These are phyloP conservation scores for Drosophila sordidula DNA, from an alignment of 2,888 invertebrate genomes.

Conservation along the genomic window DNA sequence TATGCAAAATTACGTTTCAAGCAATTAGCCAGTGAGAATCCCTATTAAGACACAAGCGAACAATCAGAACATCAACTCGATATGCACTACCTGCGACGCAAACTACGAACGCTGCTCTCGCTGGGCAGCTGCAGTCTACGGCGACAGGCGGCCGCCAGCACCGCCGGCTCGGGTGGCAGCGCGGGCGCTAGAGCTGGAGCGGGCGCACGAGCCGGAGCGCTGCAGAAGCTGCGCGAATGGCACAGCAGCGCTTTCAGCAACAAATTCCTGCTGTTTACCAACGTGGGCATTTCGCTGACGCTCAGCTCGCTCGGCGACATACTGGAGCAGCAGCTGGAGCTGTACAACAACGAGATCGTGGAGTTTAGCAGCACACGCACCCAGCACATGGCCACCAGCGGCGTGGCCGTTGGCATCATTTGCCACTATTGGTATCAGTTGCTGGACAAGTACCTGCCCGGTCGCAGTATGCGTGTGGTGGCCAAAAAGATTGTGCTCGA, in stretches of 20 bases:
- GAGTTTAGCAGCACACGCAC: constrained; percentile 88
- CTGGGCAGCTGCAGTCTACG: constrained; percentile 32
- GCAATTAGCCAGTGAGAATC: constrained; percentile 6
- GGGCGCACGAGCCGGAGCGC: constrained; percentile 6
- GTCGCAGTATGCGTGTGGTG: constrained; percentile 88
- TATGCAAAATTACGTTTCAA: constrained; percentile 28
- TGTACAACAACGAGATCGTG: constrained; percentile 86
- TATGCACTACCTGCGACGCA: constrained; percentile 59
- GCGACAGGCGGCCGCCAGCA: constrained; percentile 23
- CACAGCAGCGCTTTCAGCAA: constrained; percentile 86
- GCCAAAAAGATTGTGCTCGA: constrained; percentile 92
- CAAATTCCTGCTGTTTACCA: constrained; percentile 91
- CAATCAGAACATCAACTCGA: not conserved
- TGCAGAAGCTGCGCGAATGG: constrained; percentile 69
- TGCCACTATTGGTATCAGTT: constrained; percentile 95
- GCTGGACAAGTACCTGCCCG: constrained; percentile 90
- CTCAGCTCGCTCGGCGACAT: constrained; percentile 92
- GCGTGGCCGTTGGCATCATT: constrained; percentile 90
- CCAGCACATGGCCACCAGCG: constrained; percentile 91
- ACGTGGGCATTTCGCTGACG: constrained; percentile 90
- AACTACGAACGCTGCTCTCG: constrained; percentile 38
- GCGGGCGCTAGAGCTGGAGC: constrained; percentile 10
- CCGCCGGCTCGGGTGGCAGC: constrained; percentile 13
- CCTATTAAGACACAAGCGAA: not conserved
- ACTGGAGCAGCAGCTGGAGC: constrained; percentile 92